Evolutionary conservation across 2,797 vertebrate genomes (phyloP).

Genomic region (Todus mexicanus): DNA sequence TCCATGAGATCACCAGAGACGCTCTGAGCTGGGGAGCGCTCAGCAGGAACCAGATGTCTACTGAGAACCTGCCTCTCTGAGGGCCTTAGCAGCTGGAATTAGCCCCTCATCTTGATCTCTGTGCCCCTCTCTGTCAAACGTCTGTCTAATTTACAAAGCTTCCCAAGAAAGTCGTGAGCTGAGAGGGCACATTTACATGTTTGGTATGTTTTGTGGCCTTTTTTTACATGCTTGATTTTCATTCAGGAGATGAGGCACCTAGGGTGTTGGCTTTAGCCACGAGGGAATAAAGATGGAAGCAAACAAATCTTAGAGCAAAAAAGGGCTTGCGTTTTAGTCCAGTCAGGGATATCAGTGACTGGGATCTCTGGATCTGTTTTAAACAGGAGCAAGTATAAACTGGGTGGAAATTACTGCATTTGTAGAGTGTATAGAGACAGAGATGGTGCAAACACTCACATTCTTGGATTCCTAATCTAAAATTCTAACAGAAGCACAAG

Average conservation of each 20-base stretch:
- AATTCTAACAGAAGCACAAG: not conserved
- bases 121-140: not conserved
- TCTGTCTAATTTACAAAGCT: not conserved
- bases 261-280: not conserved
- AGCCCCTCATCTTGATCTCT: not conserved
- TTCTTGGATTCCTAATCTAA: not conserved
- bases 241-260: not conserved
- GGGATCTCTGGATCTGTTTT: not conserved
- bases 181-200: not conserved
- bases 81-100: not conserved
- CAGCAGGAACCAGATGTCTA: not conserved
- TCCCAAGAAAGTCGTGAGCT: not conserved
- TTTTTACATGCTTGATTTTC: not conserved
- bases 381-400: not conserved
- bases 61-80: not conserved
- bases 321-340: not conserved
- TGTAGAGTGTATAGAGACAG: not conserved
- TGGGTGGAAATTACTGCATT: not conserved
- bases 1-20: not conserved
- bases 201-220: not conserved
- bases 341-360: not conserved
- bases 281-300: not conserved
- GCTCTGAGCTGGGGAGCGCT: fast-evolving
- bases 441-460: not conserved
- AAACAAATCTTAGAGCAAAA: not conserved